phyloP scores from a whole-genome alignment of 2,888 invertebrate genomes.

The Teinopalpus imperialis region DNA sequence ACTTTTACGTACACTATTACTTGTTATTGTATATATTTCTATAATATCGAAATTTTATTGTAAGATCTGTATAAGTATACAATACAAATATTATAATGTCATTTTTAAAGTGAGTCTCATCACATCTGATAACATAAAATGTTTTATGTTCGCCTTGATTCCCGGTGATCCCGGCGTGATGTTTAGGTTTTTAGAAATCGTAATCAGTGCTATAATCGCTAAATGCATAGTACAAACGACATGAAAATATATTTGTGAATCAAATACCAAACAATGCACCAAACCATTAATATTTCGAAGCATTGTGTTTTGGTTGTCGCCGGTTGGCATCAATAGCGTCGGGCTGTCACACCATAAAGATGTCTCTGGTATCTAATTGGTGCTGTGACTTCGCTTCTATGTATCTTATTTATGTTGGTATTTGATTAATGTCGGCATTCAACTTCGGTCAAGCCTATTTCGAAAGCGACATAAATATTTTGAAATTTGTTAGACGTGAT shows the following conservation, averaged over 20 bases:
- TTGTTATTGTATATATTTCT: no score
- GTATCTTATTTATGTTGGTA: constrained; percentile 30
- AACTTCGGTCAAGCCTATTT: constrained; percentile 14
- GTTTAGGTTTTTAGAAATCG: not conserved
- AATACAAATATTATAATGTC: no score
- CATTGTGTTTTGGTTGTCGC: constrained; percentile 46
- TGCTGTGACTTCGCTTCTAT: constrained; percentile 40
- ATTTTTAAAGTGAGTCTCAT: no score
- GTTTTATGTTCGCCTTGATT: not conserved
- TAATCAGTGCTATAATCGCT: constrained; percentile 32
- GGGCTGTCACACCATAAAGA: constrained; percentile 40
- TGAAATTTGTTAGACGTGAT: constrained; percentile 5
- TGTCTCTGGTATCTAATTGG: constrained; percentile 37
- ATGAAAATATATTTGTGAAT: constrained; percentile 31
- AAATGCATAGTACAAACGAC: constrained; percentile 6
- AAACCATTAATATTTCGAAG: constrained; percentile 47
- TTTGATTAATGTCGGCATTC: constrained; percentile 24
- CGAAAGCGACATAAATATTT: constrained; percentile 16
- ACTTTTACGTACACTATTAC: no score
- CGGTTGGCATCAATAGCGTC: constrained; percentile 38
- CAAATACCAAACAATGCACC: constrained; percentile 47
- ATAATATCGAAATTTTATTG: no score
- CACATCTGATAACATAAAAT: no score
- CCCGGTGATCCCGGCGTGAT: no score
- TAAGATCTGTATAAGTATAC: no score